These are phyloP conservation scores for Lepidonotus clava DNA, from an alignment of 2,888 invertebrate species.

Conservation along the genomic window DNA sequence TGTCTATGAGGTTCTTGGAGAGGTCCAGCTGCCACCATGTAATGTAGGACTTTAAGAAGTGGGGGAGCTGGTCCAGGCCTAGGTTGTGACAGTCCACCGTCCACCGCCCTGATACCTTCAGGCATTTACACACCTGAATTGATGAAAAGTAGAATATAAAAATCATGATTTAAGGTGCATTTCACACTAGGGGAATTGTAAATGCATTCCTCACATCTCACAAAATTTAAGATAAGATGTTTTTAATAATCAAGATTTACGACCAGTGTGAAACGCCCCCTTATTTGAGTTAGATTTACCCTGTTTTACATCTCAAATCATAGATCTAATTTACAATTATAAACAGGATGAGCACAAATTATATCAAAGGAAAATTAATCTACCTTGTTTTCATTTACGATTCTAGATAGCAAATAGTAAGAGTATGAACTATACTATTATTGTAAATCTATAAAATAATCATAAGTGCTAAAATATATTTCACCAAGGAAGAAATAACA, in stretches of 20 bases:
- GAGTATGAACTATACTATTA: too few relatives aligned
- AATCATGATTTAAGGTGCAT: not conserved
- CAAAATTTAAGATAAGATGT: not conserved
- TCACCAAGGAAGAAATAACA: too few relatives aligned
- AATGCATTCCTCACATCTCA: not conserved
- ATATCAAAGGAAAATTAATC: too few relatives aligned
- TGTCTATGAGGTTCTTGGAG: slow-evolving; percentile 21
- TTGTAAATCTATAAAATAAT: too few relatives aligned
- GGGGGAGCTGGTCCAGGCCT: not conserved
- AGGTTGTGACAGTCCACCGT: not conserved
- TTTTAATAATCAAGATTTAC: not conserved
- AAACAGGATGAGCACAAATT: too few relatives aligned
- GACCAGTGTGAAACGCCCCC: too few relatives aligned
- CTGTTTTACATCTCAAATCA: not conserved
- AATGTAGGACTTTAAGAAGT: slow-evolving; percentile 36
- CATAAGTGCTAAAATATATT: too few relatives aligned
- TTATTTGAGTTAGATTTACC: not conserved
- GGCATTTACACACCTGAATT: not conserved
- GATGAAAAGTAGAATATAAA: not conserved
- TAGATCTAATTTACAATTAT: too few relatives aligned
- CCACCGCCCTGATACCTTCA: not conserved
- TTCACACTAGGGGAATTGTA: not conserved
- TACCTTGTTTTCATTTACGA: too few relatives aligned
- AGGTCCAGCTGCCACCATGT: slow-evolving; percentile 38
- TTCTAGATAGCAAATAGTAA: too few relatives aligned